Conservation (phyloP, 1,140 invertebrate genomes). For the Andricus grossulariae region DNA sequence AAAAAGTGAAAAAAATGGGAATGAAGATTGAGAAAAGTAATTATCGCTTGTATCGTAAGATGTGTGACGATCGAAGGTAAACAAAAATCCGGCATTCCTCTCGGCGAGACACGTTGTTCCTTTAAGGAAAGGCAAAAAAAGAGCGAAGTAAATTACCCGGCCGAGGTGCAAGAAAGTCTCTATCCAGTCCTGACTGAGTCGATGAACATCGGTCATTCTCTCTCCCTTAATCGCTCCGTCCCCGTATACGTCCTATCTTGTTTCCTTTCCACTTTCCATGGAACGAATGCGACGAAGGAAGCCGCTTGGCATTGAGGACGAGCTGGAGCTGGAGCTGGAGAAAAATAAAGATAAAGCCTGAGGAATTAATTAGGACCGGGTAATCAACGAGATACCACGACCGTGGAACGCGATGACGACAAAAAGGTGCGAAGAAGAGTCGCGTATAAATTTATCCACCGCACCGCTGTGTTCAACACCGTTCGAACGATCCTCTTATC, state of each 20-base stretch:
- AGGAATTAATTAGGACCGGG: conserved; percentile 73
- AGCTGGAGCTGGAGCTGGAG: conserved; percentile 34
- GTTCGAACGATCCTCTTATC: conserved; percentile 68
- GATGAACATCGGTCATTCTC: conserved; percentile 46
- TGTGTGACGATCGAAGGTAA: conserved; percentile 31
- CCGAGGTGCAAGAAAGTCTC: conserved; percentile 27
- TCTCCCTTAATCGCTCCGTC: conserved; percentile 43
- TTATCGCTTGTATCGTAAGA: conserved; percentile 30
- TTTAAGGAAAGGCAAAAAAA: conserved; percentile 30
- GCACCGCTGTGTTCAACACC: conserved; percentile 67
- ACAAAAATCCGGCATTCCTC: conserved; percentile 27
- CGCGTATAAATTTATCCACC: conserved; percentile 70
- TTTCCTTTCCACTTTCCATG: conserved; percentile 32
- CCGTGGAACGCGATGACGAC: conserved; percentile 55
- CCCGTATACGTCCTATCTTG: conserved; percentile 48
- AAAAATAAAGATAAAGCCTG: conserved; percentile 72
- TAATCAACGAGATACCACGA: conserved; percentile 72
- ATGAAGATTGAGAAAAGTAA: conserved; percentile 31
- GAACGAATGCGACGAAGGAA: conserved; percentile 42
- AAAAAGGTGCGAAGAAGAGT: conserved; percentile 68
- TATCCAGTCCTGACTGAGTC: conserved; percentile 46
- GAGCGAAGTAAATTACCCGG: conserved; percentile 29
- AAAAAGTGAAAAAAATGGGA: background rate
- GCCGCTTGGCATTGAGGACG: conserved; percentile 51
- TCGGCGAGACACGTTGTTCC: conserved; percentile 26